A percentile compares a stretch with the other conserved stretches of the same genome.
These are phyloP conservation scores for Neosalanx taihuensis DNA, from an alignment of 2,797 vertebrate genomes.

Conservation along the genomic window DNA sequence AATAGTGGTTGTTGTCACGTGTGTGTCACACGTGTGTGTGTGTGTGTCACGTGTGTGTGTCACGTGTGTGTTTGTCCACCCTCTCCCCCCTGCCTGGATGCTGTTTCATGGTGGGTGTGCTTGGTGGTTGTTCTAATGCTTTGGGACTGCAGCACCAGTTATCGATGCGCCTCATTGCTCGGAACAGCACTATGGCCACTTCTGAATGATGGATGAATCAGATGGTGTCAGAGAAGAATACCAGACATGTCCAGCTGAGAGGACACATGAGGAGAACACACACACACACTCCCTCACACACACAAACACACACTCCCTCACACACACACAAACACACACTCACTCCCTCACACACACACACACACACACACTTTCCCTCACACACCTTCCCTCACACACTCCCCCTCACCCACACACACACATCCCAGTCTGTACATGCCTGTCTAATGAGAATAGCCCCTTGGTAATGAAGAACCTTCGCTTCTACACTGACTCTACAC, in stretches of 20 bases:
- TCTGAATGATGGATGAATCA: conserved; percentile 58
- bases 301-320: conserved; percentile 23
- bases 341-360: not conserved
- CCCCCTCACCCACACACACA: not conserved
- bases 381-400: conserved; percentile 10
- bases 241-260: conserved; percentile 57
- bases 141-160: conserved; percentile 51
- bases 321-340: conserved; percentile 31
- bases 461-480: not conserved
- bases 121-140: conserved; percentile 50
- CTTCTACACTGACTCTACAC: not conserved
- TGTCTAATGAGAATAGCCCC: not conserved
- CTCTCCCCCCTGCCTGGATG: not conserved
- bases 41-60: not conserved
- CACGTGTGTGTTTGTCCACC: conserved; percentile 14
- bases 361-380: conserved; percentile 1
- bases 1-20: not conserved
- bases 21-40: conserved; percentile 30
- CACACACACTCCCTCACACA: conserved; percentile 43
- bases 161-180: conserved; percentile 64
- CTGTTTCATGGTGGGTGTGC: conserved; percentile 58
- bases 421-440: not conserved
- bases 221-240: conserved; percentile 57
- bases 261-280: conserved; percentile 41
- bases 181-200: conserved; percentile 59